These are phyloP conservation scores for Pantelozetes paolii DNA, from an alignment of 2,888 invertebrate species.

Conservation along the genomic window DNA sequence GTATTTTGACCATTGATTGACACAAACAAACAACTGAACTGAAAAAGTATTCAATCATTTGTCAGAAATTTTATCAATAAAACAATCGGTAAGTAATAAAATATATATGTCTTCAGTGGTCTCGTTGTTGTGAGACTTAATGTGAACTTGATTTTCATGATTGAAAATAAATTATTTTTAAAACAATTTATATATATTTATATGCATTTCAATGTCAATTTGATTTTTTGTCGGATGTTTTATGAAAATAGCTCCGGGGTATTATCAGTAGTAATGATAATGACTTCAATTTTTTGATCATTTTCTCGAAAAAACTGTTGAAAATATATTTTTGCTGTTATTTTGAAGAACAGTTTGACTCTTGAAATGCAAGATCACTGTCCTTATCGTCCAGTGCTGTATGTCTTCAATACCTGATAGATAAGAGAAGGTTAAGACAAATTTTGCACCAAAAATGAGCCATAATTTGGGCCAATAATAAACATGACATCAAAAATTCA, in stretches of 20 bases:
- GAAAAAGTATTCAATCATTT: background rate
- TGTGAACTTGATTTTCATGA: background rate
- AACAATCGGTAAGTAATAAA: background rate
- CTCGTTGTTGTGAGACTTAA: background rate
- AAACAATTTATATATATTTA: background rate
- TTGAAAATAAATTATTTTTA: background rate
- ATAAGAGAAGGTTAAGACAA: constrained; percentile 18
- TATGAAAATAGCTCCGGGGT: constrained; percentile 22
- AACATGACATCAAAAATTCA: constrained; percentile 35
- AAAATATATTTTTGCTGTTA: background rate
- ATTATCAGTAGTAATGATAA: constrained; percentile 13
- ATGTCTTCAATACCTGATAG: background rate
- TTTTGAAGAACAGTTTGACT: background rate
- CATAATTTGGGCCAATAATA: constrained; percentile 25
- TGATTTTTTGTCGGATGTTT: background rate
- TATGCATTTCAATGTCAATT: constrained; percentile 11
- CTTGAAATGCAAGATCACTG: constrained; percentile 13
- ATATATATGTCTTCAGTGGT: background rate
- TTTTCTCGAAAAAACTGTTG: background rate
- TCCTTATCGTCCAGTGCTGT: constrained; percentile 1
- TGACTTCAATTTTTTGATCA: background rate
- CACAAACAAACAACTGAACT: background rate
- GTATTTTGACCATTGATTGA: background rate
- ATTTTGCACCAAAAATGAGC: background rate
- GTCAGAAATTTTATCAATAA: background rate